A percentile compares a stretch with the other conserved stretches of the same genome.
These are phyloP conservation scores for Parnassius mnemosyne DNA, from an alignment of 2,888 invertebrate genomes.

Conservation along the genomic window DNA sequence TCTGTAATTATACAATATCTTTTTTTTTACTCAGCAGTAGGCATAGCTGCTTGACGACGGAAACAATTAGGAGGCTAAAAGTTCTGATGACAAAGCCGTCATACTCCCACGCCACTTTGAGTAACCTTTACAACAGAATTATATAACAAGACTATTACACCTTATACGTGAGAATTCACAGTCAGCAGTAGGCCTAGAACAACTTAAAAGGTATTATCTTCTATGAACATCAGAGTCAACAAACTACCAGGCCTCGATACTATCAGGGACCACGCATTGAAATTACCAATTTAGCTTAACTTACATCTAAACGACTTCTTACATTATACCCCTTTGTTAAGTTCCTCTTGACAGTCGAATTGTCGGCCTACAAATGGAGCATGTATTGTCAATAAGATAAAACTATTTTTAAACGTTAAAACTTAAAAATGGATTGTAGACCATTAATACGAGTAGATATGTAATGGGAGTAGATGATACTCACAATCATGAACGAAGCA, in stretches of 20 bases:
- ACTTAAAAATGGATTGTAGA: no score
- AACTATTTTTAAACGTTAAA: no score
- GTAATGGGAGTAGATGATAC: no score
- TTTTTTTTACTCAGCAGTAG: no score
- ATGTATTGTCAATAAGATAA: no score
- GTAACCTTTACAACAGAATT: neutral
- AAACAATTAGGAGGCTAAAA: no score
- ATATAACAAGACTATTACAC: neutral
- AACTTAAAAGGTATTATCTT: slow-evolving; percentile 12
- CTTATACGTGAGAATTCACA: slow-evolving; percentile 4
- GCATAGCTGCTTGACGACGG: no score
- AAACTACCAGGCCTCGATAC: neutral
- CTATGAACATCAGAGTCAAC: neutral
- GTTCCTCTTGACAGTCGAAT: no score
- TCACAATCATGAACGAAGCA: no score
- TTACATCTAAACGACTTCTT: slow-evolving; percentile 17
- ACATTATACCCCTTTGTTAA: slow-evolving; percentile 24
- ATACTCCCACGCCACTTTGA: neutral
- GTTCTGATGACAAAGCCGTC: neutral
- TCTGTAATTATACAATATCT: no score
- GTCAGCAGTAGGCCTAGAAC: neutral
- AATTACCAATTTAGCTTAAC: slow-evolving; percentile 17
- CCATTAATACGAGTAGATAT: no score
- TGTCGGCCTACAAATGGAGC: no score
- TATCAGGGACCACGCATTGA: slow-evolving; percentile 1